Conservation (phyloP, 2,888 invertebrate genomes). For the Mayetiola destructor region DNA sequence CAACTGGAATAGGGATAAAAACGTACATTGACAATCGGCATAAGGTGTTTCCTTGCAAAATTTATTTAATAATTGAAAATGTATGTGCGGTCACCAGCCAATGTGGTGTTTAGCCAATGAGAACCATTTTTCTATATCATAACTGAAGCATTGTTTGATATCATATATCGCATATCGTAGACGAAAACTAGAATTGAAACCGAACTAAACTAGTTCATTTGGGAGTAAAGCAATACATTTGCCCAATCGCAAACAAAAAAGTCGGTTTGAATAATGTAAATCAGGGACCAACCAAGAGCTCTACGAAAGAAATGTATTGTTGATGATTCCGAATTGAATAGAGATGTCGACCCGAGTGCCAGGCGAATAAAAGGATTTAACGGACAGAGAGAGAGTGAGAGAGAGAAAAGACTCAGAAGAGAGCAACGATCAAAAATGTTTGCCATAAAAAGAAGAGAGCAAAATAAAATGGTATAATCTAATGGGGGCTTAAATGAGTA, state of each 20-base stretch:
- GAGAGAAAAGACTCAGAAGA: background rate
- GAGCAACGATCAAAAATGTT: too few relatives aligned
- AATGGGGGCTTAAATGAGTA: background rate
- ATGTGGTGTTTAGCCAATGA: background rate
- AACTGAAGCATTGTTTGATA: too few relatives aligned
- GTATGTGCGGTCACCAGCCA: slow-evolving; percentile 7
- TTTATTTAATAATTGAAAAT: slow-evolving; percentile 12
- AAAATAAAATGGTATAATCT: background rate
- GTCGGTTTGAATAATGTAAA: slow-evolving; percentile 9
- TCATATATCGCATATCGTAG: background rate
- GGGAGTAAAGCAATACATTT: background rate
- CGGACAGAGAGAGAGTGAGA: background rate
- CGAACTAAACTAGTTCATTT: background rate
- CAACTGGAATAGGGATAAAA: too few relatives aligned
- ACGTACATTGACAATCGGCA: too few relatives aligned
- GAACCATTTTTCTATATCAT: too few relatives aligned
- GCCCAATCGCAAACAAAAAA: too few relatives aligned
- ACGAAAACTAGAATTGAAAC: background rate
- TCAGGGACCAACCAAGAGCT: too few relatives aligned
- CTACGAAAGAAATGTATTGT: slow-evolving; percentile 3
- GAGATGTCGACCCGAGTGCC: background rate
- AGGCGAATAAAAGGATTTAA: background rate
- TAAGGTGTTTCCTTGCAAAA: background rate
- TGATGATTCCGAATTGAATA: background rate
- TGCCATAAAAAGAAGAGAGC: background rate